Base-by-base conservation (phyloP, 2,888 invertebrate species). In the Ecdyonurus torrentis region DNA sequence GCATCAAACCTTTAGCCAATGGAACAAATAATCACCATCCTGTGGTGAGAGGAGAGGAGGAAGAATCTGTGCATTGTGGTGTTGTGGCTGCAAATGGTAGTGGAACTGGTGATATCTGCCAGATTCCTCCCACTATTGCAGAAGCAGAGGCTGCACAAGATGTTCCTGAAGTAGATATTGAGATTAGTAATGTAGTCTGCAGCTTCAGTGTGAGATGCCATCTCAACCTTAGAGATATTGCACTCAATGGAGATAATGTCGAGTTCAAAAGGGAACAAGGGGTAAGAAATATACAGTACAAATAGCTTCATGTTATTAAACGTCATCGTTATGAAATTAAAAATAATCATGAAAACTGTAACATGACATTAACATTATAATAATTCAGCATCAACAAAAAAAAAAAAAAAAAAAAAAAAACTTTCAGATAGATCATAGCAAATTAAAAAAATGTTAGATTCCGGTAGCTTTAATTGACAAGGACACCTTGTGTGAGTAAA, bases 141-240 rank as follows among this genome's bases (percentile, higher is more conserved):
- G 22, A 23, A 53, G 55, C 23, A 24, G 60, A 52, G 18, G 3
- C 58, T 65, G 71, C 70, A 55, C 72, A 73, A 62, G 79, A 80
- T 63, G 84, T 85, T 67, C 88, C 88, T 10, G 90, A 90, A 78
- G 85, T 95, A 75, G 95, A 95, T 78, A 95, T 97, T 74, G 87
- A 90, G 74, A 94, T 97, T 76, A 96, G 93, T 80, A 98, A 98
- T 83, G 96, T 96, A 70, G 96, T 95, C 74, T 92, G 92, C 80
- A 91, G 88, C 82, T 94, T 97, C 81, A 94, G 89, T 81, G 93
- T 96, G 67, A 84, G 92, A 74, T 98, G 97, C 77, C 96, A 97
- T 79, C 81, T 98, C 72, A 94, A 97, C 80, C 81, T 98, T 73
- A 86, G 92, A 72, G 88, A 91, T 74, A 94, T 98, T 70, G 97